Conservation (phyloP, 1,140 invertebrate genomes). For the Sarcophaga peregrina region DNA sequence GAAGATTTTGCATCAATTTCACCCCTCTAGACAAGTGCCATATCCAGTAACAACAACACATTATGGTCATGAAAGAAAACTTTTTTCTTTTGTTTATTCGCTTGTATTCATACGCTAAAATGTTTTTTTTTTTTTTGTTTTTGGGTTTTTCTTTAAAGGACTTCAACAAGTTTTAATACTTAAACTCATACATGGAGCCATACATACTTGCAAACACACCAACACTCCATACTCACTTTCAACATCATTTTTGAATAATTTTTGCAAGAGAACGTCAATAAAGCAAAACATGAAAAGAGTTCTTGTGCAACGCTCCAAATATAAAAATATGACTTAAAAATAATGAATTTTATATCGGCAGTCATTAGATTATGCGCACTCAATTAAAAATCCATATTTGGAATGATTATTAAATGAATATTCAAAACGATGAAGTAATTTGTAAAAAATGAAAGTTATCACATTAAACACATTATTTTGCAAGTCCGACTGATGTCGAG, state of each 20-base stretch:
- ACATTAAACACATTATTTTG: too few relatives aligned
- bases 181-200: not conserved
- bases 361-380: too few relatives aligned
- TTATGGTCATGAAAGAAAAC: not conserved
- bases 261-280: not conserved
- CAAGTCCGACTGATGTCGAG: too few relatives aligned
- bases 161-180: constrained; percentile 21
- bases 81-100: not conserved
- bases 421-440: too few relatives aligned
- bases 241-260: constrained; percentile 4
- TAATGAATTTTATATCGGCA: too few relatives aligned
- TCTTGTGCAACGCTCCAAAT: not conserved
- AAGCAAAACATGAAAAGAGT: not conserved
- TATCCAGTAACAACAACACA: not conserved
- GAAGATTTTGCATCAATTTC: constrained; percentile 33
- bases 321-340: too few relatives aligned
- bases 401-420: too few relatives aligned
- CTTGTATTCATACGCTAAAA: too few relatives aligned
- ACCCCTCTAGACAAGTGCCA: not conserved
- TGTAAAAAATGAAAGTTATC: too few relatives aligned
- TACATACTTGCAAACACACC: not conserved
- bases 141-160: not conserved
- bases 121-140: too few relatives aligned
- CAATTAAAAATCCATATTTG: too few relatives aligned
- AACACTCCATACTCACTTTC: not conserved